Conservation (phyloP, 2,113 vertebrate species). For the Rousettus leschenaultii region DNA sequence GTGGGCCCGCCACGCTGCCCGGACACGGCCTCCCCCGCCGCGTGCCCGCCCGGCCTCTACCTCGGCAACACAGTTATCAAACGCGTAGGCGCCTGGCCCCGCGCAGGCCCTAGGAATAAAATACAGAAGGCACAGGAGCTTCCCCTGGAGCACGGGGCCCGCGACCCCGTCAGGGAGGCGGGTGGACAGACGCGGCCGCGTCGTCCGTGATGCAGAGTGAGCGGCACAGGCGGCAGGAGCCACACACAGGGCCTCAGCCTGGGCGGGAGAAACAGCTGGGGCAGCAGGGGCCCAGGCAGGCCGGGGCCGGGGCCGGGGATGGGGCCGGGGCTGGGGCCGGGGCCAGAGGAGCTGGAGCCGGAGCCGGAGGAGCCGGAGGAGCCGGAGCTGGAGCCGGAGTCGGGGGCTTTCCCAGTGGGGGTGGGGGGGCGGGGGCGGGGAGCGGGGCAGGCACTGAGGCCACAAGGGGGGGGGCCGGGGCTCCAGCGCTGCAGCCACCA, state of each 20-base stretch:
- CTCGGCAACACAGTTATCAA: neutral
- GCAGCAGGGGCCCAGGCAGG: too few relatives aligned
- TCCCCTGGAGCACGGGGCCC: neutral
- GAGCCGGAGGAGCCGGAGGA: too few relatives aligned
- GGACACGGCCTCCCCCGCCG: rapidly evolving
- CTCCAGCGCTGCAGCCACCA: rapidly evolving
- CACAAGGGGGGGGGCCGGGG: neutral
- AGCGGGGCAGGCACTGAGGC: neutral
- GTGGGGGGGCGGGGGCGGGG: too few relatives aligned
- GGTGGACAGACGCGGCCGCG: rapidly evolving
- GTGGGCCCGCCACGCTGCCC: rapidly evolving
- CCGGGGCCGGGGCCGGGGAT: neutral
- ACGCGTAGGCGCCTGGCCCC: neutral
- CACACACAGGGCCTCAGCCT: rapidly evolving
- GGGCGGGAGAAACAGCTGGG: neutral
- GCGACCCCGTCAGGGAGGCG: too few relatives aligned
- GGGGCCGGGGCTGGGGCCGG: neutral
- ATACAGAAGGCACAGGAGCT: rapidly evolving
- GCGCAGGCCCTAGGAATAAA: neutral
- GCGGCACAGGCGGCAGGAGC: rapidly evolving
- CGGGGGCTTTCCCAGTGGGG: too few relatives aligned
- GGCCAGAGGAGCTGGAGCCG: too few relatives aligned
- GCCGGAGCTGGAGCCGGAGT: too few relatives aligned
- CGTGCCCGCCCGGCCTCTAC: rapidly evolving
- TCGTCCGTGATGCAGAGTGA: rapidly evolving